Evolutionary conservation across 2,113 vertebrate species (phyloP).

Genomic region (Capreolus pygargus): DNA sequence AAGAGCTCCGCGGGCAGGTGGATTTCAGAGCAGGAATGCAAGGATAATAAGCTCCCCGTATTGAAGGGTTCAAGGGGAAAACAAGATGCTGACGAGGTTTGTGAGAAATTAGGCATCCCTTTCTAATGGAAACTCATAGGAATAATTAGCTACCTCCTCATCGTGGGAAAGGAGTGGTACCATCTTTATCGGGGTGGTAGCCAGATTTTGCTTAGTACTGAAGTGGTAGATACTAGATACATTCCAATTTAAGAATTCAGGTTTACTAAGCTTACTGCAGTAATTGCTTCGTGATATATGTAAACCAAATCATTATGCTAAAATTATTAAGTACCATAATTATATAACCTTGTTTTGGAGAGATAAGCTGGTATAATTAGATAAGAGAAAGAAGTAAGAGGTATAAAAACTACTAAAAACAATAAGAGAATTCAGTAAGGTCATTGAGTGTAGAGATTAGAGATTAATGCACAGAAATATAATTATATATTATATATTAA

Average conservation of each 20-base stretch:
- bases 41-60: background rate
- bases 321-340: background rate
- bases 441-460: background rate
- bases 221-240: background rate
- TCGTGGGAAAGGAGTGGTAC: background rate
- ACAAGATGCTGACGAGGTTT: slow-evolving; percentile 23
- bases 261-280: background rate
- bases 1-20: background rate
- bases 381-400: background rate
- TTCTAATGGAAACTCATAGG: slow-evolving; percentile 20
- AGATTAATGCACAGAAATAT: background rate
- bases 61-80: slow-evolving; percentile 29
- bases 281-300: background rate
- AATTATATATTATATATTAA: no score
- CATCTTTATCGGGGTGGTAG: background rate
- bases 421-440: background rate
- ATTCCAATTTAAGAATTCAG: background rate
- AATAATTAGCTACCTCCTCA: slow-evolving; percentile 27
- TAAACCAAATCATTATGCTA: background rate
- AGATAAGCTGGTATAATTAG: background rate
- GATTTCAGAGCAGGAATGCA: background rate
- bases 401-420: background rate
- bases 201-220: slow-evolving; percentile 45
- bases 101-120: slow-evolving; percentile 41
- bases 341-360: slow-evolving; percentile 12